Percentiles rank a stretch among this genome's conserved stretches.
These are phyloP conservation scores for Plodia interpunctella DNA, from an alignment of 1,140 invertebrate species.

Conservation along the genomic window DNA sequence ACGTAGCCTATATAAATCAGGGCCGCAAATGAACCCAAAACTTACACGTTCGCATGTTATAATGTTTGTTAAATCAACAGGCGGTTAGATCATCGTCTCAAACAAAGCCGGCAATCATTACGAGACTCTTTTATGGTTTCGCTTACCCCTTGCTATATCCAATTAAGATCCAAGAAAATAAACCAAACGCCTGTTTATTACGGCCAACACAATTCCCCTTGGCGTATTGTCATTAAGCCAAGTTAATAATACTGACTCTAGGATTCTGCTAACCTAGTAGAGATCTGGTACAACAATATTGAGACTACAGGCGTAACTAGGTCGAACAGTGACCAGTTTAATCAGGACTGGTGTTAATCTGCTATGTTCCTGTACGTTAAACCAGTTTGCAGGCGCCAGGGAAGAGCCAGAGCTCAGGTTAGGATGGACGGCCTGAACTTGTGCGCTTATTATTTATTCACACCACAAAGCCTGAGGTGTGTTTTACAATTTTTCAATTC, in stretches of 20 bases:
- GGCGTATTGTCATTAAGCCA: slow-evolving; percentile 24
- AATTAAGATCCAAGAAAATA: neutral
- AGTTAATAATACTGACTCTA: slow-evolving; percentile 45
- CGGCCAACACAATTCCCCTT: slow-evolving; percentile 11
- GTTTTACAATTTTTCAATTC: slow-evolving; percentile 46
- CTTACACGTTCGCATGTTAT: neutral
- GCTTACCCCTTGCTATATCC: neutral
- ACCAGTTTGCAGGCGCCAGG: slow-evolving; percentile 21
- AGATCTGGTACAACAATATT: slow-evolving; percentile 60
- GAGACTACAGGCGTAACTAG: slow-evolving; percentile 56
- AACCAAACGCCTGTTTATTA: neutral
- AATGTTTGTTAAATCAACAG: neutral
- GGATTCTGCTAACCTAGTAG: slow-evolving; percentile 44
- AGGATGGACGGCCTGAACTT: slow-evolving; percentile 39
- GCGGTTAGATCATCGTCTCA: neutral
- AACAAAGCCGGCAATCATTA: neutral
- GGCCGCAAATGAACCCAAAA: neutral
- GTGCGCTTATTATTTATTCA: slow-evolving; percentile 65
- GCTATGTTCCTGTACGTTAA: slow-evolving; percentile 30
- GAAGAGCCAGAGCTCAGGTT: slow-evolving; percentile 28
- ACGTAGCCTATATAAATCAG: too few species aligned
- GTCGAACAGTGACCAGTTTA: slow-evolving; percentile 44
- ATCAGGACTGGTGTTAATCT: slow-evolving; percentile 35
- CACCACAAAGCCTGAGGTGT: slow-evolving; percentile 53
- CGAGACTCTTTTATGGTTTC: neutral